Evolutionary conservation across 2,113 vertebrate species (phyloP).

Genomic region (Clarias gariepinus): DNA sequence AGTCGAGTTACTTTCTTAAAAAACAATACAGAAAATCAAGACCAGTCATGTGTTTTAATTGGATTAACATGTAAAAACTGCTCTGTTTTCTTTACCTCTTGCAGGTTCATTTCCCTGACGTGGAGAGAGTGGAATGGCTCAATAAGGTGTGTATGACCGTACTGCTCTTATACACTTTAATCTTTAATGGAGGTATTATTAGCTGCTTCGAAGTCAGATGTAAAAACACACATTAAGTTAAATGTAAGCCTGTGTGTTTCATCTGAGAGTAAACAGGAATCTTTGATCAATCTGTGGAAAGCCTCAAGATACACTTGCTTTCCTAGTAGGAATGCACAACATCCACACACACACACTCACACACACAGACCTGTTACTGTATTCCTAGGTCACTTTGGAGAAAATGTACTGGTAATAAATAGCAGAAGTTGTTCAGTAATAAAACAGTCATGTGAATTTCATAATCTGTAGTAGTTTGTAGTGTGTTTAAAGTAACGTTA

Average conservation of each 20-base stretch:
- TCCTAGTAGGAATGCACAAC: no score
- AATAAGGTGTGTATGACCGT: constrained; percentile 83
- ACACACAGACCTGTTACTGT: not conserved
- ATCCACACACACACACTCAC: not conserved
- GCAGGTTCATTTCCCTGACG: constrained; percentile 95
- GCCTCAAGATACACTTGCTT: not conserved
- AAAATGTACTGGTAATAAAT: no score
- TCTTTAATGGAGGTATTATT: not conserved
- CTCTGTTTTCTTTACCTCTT: constrained; percentile 19
- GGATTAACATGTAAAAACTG: not conserved
- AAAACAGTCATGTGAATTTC: not conserved
- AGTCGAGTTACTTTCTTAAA: not conserved
- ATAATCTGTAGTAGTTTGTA: not conserved
- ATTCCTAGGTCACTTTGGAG: not conserved
- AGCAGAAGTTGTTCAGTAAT: not conserved
- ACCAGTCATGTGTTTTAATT: not conserved
- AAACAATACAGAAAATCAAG: not conserved
- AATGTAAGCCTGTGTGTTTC: not conserved
- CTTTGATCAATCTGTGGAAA: constrained; percentile 43
- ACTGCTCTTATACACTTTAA: not conserved
- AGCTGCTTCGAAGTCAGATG: not conserved
- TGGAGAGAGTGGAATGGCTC: constrained; percentile 95
- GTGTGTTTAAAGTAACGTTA: not conserved
- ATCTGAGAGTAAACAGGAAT: constrained; percentile 58
- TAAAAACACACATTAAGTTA: not conserved